These are phyloP conservation scores for Neocrepidodera transversa DNA, from an alignment of 2,888 invertebrate species.

Conservation along the genomic window DNA sequence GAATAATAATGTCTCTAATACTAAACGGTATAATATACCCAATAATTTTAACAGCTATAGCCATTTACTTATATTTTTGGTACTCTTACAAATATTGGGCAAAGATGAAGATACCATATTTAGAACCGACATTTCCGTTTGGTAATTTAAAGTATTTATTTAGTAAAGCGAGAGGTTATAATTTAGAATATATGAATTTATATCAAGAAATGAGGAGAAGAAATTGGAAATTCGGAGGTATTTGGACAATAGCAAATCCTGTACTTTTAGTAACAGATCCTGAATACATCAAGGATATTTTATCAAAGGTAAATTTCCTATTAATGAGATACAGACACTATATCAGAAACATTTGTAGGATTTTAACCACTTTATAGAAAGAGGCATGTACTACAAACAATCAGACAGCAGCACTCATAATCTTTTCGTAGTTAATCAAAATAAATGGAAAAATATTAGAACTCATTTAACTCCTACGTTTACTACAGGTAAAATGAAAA, in stretches of 20 bases:
- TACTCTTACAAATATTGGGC: conserved; percentile 43
- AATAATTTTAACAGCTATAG: background rate
- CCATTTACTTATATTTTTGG: conserved; percentile 21
- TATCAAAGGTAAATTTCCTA: conserved; percentile 42
- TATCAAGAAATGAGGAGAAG: conserved; percentile 33
- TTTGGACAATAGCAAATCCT: conserved; percentile 32
- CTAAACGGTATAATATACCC: background rate
- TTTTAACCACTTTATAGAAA: conserved; percentile 43
- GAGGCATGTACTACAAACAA: conserved; percentile 50
- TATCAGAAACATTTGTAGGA: conserved; percentile 36
- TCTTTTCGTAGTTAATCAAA: conserved; percentile 64
- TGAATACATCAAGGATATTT: conserved; percentile 41
- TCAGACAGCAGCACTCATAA: conserved; percentile 60
- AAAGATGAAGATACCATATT: conserved; percentile 39
- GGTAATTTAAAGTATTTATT: conserved; percentile 42
- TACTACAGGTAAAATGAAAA: conserved; percentile 60
- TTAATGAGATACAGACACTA: too few relatives aligned
- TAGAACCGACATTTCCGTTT: conserved; percentile 45
- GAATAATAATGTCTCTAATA: background rate
- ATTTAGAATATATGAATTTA: conserved; percentile 26
- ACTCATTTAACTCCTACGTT: conserved; percentile 67
- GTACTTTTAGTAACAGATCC: conserved; percentile 41
- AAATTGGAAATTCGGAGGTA: conserved; percentile 26
- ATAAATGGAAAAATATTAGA: conserved; percentile 68
- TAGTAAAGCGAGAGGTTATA: conserved; percentile 24